Base-by-base conservation (phyloP, 2,113 vertebrate genomes). In the Pycnonotus jocosus region DNA sequence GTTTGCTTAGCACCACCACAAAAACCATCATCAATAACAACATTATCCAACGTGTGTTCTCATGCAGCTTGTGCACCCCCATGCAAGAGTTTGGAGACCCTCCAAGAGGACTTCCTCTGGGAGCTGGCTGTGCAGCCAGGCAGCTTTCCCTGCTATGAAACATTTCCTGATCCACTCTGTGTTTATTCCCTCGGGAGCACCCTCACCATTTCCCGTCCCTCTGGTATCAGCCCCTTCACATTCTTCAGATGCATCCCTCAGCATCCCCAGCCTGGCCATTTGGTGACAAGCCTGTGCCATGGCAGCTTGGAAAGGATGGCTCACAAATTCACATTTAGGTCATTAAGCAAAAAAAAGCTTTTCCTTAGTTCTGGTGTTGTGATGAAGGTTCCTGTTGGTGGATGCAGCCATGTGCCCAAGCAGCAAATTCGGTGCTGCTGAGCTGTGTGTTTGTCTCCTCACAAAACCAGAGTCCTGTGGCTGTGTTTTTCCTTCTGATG, bases 91-190 rank as follows among this genome's bases (percentile, higher is more conserved):
- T 44, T 95, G 93, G 94, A 93, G 60, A 18, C 12, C 5, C 56
- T 96, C 94, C 93, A 96, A 82, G 62, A 70, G 64, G 38, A 93
- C 68, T 94, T 93, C 94, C 95, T 88, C 56, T 86, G 93, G 87
- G 93, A 95, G 4, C 31, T 4, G 1, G 30, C 62, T 80, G 54
- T 54, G 62, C 76, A 82, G 54, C 81, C 73, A 35, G 89, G 73
- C 14, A 88, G 58, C 60, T 88, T 84, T 83, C 68, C 50, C 47
- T 80, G 90, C 74, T 83, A 54, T 50, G 85, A 90, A 88, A 95
- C 1, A 0, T 64, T 88, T 96, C 90, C 92, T 94, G 70, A 65
- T 37, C 30, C 10, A 0, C 56, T 74, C 45, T 0, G 4, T 58
- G 70, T 82, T 86, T 88, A 45, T 54, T 65, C 87, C 56, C 4